phyloP scores from a whole-genome alignment of 2,113 vertebrate species.

The Tetraodon nigroviridis region DNA sequence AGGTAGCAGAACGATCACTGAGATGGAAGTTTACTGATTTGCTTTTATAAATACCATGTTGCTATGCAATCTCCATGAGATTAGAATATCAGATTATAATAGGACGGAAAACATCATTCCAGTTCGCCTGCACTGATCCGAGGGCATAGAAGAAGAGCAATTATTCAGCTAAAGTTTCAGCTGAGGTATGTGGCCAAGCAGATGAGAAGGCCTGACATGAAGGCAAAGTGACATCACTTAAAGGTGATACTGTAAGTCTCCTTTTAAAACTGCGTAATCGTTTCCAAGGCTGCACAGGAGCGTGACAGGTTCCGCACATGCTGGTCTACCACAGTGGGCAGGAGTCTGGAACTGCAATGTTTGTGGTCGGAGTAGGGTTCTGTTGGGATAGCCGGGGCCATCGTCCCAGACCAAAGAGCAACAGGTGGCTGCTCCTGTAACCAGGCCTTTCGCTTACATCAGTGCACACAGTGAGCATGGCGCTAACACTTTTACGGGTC shows the following conservation, averaged over 20 bases:
- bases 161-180: too few relatives aligned
- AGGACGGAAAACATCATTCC: too few relatives aligned
- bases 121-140: too few relatives aligned
- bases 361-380: slow-evolving; percentile 16
- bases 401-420: slow-evolving; percentile 43
- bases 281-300: background rate
- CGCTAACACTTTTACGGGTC: slow-evolving; percentile 75
- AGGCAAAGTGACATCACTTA: background rate
- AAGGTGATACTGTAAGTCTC: background rate
- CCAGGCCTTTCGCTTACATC: slow-evolving; percentile 48
- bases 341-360: slow-evolving; percentile 26
- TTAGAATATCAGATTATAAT: too few relatives aligned
- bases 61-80: too few relatives aligned
- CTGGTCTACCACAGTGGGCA: slow-evolving; percentile 14
- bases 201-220: too few relatives aligned
- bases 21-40: too few relatives aligned
- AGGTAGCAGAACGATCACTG: too few relatives aligned
- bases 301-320: slow-evolving; percentile 13
- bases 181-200: too few relatives aligned
- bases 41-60: too few relatives aligned
- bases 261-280: too few relatives aligned
- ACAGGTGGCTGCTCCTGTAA: slow-evolving; percentile 66
- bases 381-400: slow-evolving; percentile 25
- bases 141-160: too few relatives aligned
- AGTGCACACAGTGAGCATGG: slow-evolving; percentile 45